Base-by-base conservation (phyloP, 2,113 vertebrate genomes). In the Calcarius ornatus region DNA sequence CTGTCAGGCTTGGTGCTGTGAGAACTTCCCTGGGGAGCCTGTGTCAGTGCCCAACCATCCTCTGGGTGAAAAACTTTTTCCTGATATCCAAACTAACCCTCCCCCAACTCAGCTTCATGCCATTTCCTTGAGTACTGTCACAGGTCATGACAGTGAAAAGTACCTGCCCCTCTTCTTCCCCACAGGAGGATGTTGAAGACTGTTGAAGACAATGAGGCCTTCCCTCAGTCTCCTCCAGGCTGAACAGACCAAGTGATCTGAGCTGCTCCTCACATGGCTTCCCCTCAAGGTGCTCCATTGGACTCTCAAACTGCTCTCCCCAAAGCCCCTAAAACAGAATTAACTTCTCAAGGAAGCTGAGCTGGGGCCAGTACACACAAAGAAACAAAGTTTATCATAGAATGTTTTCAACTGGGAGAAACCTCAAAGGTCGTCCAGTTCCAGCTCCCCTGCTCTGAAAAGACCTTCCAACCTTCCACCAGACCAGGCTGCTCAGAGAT, bases 301-400 rank as follows among this genome's bases (percentile, higher is more conserved):
- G 68, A 48, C 37, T 18, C 30, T 68, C 22, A 6, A 37, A 35
- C 16, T 37, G n/a, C 22, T 71, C 47, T 69, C 33, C 20, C 38
- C 10, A 75, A 79, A 79, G 8, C 5, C 16, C 18, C 30, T 35
- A 37, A 45, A 30, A 50, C 17, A 75, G 37, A 51, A 30, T 31
- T 43, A 48, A 23, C 5, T 56, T 37, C 45, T 82, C 20, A 43
- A n/a, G 47, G 22, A 88, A 69, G 25, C 6, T 78, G 33, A 69
- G 25, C 6, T 78, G 33, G n/a, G 69, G 16, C 4, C 43, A 28
- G 23, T 47, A 70, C 3, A n/a, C 0, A 0, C 12, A 23, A 40
- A 51, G 54, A 33, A 81, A 89, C n/a, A 71, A 43, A 57, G 11
- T 70, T 86, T 45, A 16, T 30, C n/a, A 45, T 10, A 23, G 37